A percentile compares a stretch with the other conserved stretches of the same genome.
Evolutionary conservation across 2,888 invertebrate species (phyloP).

Genomic region (Zygothrica quintamaculata): DNA sequence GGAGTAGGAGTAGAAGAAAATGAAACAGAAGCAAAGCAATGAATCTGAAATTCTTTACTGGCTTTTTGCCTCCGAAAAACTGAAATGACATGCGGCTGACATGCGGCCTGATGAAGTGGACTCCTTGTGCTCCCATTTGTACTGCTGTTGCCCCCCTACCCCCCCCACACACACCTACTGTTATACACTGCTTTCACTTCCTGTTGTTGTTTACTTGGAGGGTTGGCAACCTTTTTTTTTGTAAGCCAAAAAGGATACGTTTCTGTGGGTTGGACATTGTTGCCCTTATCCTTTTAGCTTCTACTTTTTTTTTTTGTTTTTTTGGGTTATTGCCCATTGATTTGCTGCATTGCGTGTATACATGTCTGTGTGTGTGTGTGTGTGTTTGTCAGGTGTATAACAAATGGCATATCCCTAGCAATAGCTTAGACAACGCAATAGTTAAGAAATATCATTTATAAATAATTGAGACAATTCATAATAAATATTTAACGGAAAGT

Average conservation of each 20-base stretch:
- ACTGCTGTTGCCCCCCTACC: conserved; percentile 7
- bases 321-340: conserved; percentile 57
- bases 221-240: not conserved
- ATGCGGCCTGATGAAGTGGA: conserved; percentile 51
- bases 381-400: conserved; percentile 36
- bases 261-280: conserved; percentile 34
- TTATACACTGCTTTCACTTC: not conserved
- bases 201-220: conserved; percentile 23
- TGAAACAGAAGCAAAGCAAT: conserved; percentile 64
- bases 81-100: conserved; percentile 73
- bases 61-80: conserved; percentile 57
- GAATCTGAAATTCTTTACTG: conserved; percentile 74
- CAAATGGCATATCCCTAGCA: not conserved
- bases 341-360: conserved; percentile 61
- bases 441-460: no score
- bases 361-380: conserved; percentile 41
- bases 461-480: no score
- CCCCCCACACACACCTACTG: not conserved
- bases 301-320: conserved; percentile 10
- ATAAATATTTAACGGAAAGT: no score
- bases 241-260: not conserved
- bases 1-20: conserved; percentile 16
- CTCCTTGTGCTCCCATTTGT: no score
- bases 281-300: conserved; percentile 11
- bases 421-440: conserved; percentile 37